Base-by-base conservation (phyloP, 2,888 invertebrate genomes). In the Amiota minor region DNA sequence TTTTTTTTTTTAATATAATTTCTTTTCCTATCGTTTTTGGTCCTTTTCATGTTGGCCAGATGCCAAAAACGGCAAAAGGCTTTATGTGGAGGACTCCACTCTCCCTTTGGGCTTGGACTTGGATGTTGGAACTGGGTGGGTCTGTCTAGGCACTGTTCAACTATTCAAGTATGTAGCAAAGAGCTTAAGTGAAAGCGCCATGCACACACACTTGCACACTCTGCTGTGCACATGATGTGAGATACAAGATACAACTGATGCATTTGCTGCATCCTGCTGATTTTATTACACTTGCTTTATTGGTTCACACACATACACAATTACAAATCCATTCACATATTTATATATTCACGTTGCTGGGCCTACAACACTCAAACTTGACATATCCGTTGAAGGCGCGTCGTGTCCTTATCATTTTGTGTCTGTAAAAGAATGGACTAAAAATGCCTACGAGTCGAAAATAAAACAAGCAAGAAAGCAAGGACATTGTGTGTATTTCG, bases 361-460 rank as follows among this genome's bases (percentile, higher is more conserved):
- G 20, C 20, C 20, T 20, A 20, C 20, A 20, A 76, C 77, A 79
- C 80, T 85, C 83, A 80, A 80, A 80, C 80, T 81, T 83, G 85
- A 82, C 83, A 84, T 74, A 35, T 18, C 16, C 67, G 16, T 49
- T 18, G 20, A 49, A 14, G 49, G 4, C 14, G 23, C 72, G 74
- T 70, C 74, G 6, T 35, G 35, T 35, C 35, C 35, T 35, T 35
- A 35, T 35, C 35, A 35, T 35, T 35, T 35, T 35, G 35, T 35
- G 35, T 35, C 6, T 35, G 35, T 6, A 35, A 35, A 35, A 35
- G 6, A 35, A 35, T 35, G 35, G 76, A 75, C 67, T 62, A 74
- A 70, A 78, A 68, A 76, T 77, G 74, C 77, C 75, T 74, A 56
- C 70, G 23, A 18, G 47, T 53, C 16, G 50, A n/a, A 62, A 62